Evolutionary conservation across 2,113 vertebrate species (phyloP).

Genomic region (Podarcis cretensis): DNA sequence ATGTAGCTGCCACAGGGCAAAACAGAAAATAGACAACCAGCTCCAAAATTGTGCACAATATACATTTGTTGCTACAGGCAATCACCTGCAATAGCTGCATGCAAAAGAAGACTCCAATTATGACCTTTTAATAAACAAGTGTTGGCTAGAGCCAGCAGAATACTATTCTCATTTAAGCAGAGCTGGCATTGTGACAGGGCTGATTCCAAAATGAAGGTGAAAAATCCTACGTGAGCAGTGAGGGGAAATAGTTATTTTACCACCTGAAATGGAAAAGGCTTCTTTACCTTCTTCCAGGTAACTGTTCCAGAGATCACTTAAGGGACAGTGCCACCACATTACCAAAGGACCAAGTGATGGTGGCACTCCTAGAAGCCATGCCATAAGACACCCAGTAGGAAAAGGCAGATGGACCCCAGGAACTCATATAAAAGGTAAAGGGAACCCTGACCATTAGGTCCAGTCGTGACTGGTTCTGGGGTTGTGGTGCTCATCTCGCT

Average conservation of each 20-base stretch:
- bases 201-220: not conserved
- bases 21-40: not conserved
- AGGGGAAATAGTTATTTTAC: not conserved
- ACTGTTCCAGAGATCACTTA: too few relatives aligned
- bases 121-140: slow-evolving; percentile 1
- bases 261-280: not conserved
- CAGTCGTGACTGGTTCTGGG: too few relatives aligned
- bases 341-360: too few relatives aligned
- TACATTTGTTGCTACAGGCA: not conserved
- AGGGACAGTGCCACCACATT: too few relatives aligned
- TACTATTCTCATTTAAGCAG: not conserved
- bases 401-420: too few relatives aligned
- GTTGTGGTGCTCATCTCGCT: too few relatives aligned
- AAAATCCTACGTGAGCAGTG: not conserved
- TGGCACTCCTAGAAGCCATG: too few relatives aligned
- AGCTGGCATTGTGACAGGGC: not conserved
- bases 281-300: too few relatives aligned
- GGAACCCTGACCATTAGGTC: too few relatives aligned
- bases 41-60: not conserved
- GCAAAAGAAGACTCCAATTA: slow-evolving; percentile 15
- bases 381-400: too few relatives aligned
- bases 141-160: not conserved
- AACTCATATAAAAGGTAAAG: too few relatives aligned
- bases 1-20: not conserved
- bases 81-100: slow-evolving; percentile 2